phyloP scores from a whole-genome alignment of 2,797 vertebrate genomes.

The Rhinella marina region DNA sequence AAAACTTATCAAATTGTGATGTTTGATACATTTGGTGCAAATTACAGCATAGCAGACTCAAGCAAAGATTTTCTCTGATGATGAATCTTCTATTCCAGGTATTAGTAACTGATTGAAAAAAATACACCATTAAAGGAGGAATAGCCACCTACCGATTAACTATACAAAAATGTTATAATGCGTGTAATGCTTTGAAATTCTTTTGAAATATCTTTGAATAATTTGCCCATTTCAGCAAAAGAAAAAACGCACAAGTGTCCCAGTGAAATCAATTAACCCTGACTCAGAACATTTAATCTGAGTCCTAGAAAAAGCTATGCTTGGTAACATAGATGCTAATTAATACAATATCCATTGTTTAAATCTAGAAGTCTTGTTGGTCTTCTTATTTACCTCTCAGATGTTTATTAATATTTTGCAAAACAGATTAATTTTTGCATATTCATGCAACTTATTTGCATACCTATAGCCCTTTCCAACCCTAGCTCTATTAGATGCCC shows the following conservation, averaged over 20 bases:
- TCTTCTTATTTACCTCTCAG: not conserved
- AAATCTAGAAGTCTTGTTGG: not conserved
- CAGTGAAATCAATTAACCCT: conserved; percentile 29
- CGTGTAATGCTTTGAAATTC: not conserved
- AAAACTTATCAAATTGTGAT: too few species aligned
- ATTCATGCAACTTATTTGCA: conserved; percentile 45
- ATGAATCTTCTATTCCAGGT: too few species aligned
- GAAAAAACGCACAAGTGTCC: not conserved
- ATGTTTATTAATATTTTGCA: conserved; percentile 8
- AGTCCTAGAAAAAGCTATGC: not conserved
- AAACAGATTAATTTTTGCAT: conserved; percentile 35
- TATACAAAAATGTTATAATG: not conserved
- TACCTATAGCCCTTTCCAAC: conserved; percentile 16
- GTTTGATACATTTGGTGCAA: too few species aligned
- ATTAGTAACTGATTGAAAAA: not conserved
- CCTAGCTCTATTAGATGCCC: conserved; percentile 43
- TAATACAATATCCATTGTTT: conserved; percentile 4
- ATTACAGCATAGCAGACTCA: too few species aligned
- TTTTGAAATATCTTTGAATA: not conserved
- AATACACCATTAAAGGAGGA: not conserved
- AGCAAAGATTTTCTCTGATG: too few species aligned
- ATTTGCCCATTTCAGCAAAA: not conserved
- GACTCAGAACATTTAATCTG: not conserved
- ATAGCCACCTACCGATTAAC: not conserved
- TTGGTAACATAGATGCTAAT: conserved; percentile 7